These are phyloP conservation scores for Phragmatobia fuliginosa DNA, from an alignment of 2,888 invertebrate genomes.

Conservation along the genomic window DNA sequence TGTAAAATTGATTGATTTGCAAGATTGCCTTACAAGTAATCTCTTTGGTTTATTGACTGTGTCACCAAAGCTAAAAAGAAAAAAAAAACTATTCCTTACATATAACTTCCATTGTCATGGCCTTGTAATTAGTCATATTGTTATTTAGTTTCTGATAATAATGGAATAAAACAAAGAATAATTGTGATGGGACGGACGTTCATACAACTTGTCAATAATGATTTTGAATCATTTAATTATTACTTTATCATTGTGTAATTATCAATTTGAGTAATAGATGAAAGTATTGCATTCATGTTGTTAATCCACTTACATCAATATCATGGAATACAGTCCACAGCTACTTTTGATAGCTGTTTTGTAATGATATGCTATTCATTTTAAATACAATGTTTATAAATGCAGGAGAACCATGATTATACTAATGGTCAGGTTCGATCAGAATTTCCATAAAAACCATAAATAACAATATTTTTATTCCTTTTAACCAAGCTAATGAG, in stretches of 20 bases:
- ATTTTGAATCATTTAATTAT: background rate
- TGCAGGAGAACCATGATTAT: too few species aligned
- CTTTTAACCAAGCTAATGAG: background rate
- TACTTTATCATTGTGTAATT: background rate
- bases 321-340: background rate
- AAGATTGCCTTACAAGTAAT: background rate
- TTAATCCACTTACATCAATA: background rate
- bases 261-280: background rate
- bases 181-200: background rate
- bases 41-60: background rate
- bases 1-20: background rate
- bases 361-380: background rate
- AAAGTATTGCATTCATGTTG: background rate
- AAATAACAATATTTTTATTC: background rate
- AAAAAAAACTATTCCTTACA: background rate
- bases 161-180: conserved; percentile 6
- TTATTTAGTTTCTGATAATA: conserved; percentile 10
- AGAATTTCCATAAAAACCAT: background rate
- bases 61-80: conserved; percentile 1
- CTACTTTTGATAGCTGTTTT: background rate
- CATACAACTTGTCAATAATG: conserved; percentile 3
- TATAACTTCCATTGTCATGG: conserved; percentile 4
- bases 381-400: background rate
- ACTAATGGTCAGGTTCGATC: too few species aligned
- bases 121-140: conserved; percentile 12